Evolutionary conservation across 2,888 invertebrate species (phyloP).

Genomic region (Oasisia sp.): DNA sequence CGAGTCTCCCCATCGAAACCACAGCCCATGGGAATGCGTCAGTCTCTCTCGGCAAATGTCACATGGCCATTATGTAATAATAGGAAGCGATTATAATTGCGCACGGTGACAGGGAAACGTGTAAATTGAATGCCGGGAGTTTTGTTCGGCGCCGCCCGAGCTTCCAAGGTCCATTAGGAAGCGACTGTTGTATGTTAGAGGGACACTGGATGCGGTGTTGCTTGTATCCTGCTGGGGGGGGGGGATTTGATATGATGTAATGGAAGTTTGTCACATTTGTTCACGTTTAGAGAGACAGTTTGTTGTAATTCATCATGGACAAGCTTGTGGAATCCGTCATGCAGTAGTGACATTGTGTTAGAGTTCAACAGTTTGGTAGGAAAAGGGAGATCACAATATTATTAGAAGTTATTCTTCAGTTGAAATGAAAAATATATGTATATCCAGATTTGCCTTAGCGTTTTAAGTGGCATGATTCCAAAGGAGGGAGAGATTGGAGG

Average conservation of each 20-base stretch:
- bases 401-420: too few species aligned
- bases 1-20: neutral
- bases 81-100: neutral
- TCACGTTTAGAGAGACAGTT: neutral
- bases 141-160: neutral
- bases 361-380: neutral
- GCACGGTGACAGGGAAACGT: neutral
- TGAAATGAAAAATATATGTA: too few species aligned
- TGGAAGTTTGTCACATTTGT: neutral
- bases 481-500: too few species aligned
- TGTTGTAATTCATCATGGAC: neutral
- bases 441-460: too few species aligned
- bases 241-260: neutral
- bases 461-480: too few species aligned
- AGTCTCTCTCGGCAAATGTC: neutral
- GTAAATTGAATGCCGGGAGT: neutral
- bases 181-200: too few species aligned
- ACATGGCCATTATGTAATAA: conserved; percentile 5
- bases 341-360: neutral
- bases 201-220: too few species aligned
- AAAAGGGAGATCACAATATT: neutral
- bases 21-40: neutral
- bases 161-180: neutral
- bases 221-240: too few species aligned
- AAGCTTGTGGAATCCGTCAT: too few species aligned